A percentile compares a stretch with the other conserved stretches of the same genome.
Evolutionary conservation across 1,140 invertebrate genomes (phyloP).

Genomic region (Zophobas morio): DNA sequence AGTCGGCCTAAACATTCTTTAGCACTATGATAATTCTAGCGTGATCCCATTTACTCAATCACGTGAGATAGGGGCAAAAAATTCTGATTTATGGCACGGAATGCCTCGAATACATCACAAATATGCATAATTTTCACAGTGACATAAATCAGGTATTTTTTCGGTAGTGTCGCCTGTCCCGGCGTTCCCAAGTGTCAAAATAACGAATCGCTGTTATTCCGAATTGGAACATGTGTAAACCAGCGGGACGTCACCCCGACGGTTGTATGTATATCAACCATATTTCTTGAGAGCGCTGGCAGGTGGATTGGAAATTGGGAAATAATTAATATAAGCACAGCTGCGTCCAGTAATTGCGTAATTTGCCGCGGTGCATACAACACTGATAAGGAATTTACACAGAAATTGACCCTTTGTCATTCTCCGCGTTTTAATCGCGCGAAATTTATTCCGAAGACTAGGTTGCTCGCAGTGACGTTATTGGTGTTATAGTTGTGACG

Average conservation of each 20-base stretch:
- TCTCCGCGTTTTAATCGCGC: too few relatives aligned
- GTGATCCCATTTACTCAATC: not conserved
- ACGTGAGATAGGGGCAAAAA: not conserved
- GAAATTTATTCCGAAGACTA: too few relatives aligned
- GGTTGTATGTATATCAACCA: slow-evolving; percentile 36
- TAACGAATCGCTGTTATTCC: slow-evolving; percentile 33
- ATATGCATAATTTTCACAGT: slow-evolving; percentile 7
- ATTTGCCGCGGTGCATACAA: slow-evolving; percentile 30
- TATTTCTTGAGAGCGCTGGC: slow-evolving; percentile 28
- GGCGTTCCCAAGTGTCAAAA: slow-evolving; percentile 11
- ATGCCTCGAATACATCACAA: slow-evolving; percentile 1
- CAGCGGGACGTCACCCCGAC: slow-evolving; percentile 37
- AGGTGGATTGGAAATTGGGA: slow-evolving; percentile 32
- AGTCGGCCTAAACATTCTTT: too few relatives aligned
- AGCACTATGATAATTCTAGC: too few relatives aligned
- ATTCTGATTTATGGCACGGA: not conserved
- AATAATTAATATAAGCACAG: slow-evolving; percentile 28
- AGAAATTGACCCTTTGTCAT: too few relatives aligned
- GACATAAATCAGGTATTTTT: slow-evolving; percentile 33
- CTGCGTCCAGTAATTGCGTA: slow-evolving; percentile 36
- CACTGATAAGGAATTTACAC: not conserved
- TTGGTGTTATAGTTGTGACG: too few relatives aligned
- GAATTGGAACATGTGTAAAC: slow-evolving; percentile 40
- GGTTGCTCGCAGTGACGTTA: too few relatives aligned
- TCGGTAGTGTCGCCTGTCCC: slow-evolving; percentile 9